A percentile compares a stretch with the other conserved stretches of the same genome.
These are phyloP conservation scores for Discoglossus pictus DNA, from an alignment of 2,797 vertebrate genomes.

Conservation along the genomic window DNA sequence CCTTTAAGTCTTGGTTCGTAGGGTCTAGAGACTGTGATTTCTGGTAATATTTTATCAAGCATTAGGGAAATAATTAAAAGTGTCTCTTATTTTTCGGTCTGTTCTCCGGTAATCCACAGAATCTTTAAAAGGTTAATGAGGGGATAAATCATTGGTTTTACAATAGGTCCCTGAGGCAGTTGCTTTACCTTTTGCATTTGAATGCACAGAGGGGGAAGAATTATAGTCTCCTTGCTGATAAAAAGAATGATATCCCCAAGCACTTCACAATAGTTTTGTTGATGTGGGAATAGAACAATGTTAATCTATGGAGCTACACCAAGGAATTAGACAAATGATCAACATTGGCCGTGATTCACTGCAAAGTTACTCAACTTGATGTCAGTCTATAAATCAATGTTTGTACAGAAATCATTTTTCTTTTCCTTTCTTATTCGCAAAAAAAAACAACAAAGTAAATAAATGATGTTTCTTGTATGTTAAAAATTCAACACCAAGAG, in stretches of 20 bases:
- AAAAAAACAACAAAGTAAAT: slow-evolving; percentile 23
- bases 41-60: slow-evolving; percentile 3
- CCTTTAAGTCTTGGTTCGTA: neutral
- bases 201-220: slow-evolving; percentile 26
- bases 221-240: slow-evolving; percentile 36
- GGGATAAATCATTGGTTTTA: slow-evolving; percentile 43
- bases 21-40: slow-evolving; percentile 1
- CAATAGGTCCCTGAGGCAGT: slow-evolving; percentile 22
- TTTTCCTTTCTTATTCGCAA: neutral
- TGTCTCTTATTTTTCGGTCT: slow-evolving; percentile 8
- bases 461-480: slow-evolving; percentile 6
- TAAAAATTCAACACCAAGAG: neutral
- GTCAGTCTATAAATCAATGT: slow-evolving; percentile 41
- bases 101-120: slow-evolving; percentile 1
- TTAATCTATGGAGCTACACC: slow-evolving; percentile 39
- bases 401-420: slow-evolving; percentile 30
- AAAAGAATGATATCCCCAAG: slow-evolving; percentile 41
- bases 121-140: slow-evolving; percentile 49
- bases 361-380: slow-evolving; percentile 18
- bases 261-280: slow-evolving; percentile 33
- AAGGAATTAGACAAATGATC: slow-evolving; percentile 41
- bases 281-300: slow-evolving; percentile 47
- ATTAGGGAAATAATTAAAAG: slow-evolving; percentile 19
- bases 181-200: slow-evolving; percentile 38
- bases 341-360: slow-evolving; percentile 2